Conservation (phyloP, 2,113 vertebrate genomes). For the Chaetops frenatus region DNA sequence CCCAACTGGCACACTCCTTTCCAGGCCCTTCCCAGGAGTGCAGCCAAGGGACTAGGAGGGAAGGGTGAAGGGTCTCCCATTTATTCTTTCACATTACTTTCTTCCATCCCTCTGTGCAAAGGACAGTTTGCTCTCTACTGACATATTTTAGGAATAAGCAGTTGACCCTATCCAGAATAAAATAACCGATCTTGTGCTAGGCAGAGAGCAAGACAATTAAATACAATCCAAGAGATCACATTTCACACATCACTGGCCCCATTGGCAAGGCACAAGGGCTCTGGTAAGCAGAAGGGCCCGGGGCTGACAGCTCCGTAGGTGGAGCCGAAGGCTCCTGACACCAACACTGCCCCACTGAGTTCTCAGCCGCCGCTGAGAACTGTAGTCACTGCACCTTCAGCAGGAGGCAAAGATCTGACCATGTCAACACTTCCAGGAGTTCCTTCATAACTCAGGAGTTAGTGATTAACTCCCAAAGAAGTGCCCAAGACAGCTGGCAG, state of each 20-base stretch:
- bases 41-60: neutral
- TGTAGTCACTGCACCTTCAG: neutral
- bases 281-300: accelerated
- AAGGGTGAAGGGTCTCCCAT: neutral
- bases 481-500: neutral
- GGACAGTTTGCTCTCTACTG: neutral
- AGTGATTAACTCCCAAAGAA: neutral
- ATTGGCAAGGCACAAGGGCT: neutral
- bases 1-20: neutral
- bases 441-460: neutral
- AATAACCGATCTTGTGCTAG: neutral
- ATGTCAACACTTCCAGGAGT: neutral
- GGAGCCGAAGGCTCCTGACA: neutral
- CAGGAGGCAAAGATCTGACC: neutral
- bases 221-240: neutral
- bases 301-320: accelerated
- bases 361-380: neutral
- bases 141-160: neutral
- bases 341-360: neutral
- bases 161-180: neutral
- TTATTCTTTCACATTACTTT: neutral
- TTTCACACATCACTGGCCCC: neutral
- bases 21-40: neutral
- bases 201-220: neutral
- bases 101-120: neutral